These are phyloP conservation scores for Philonicus albiceps DNA, from an alignment of 2,888 invertebrate genomes.

Conservation along the genomic window DNA sequence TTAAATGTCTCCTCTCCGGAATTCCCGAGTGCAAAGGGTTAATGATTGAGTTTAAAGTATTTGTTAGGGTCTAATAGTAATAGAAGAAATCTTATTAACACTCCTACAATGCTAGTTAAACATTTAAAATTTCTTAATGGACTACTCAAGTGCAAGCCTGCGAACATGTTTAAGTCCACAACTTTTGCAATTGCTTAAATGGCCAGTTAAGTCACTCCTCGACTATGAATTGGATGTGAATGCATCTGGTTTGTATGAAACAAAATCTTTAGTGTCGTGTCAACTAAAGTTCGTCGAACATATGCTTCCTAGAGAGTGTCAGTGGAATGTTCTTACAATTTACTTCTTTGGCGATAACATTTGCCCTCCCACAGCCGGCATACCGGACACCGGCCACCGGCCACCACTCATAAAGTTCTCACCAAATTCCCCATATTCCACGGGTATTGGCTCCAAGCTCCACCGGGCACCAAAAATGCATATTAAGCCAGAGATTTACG, in stretches of 20 bases:
- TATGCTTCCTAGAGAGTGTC: neutral
- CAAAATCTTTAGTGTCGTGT: neutral
- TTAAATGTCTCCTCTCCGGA: no score
- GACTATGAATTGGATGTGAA: neutral
- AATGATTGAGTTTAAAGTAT: no score
- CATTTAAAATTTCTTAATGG: neutral
- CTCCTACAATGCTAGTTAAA: neutral
- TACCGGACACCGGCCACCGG: neutral
- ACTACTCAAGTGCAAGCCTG: neutral
- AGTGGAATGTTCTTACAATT: neutral
- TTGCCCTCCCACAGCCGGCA: neutral
- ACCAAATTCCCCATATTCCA: neutral
- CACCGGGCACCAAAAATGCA: neutral
- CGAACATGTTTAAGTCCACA: neutral
- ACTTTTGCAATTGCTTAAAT: neutral
- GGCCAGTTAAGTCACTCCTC: neutral
- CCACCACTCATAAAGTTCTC: neutral
- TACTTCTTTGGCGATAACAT: neutral
- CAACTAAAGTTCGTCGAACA: neutral
- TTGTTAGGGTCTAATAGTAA: no score
- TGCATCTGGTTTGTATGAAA: neutral
- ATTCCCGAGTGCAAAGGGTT: no score
- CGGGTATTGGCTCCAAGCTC: neutral
- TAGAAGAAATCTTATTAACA: no score
- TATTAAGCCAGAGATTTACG: constrained; percentile 19